A percentile compares a stretch with the other conserved stretches of the same genome.
These are phyloP conservation scores for Loriculus beryllinus DNA, from an alignment of 2,797 vertebrate genomes.

Conservation along the genomic window DNA sequence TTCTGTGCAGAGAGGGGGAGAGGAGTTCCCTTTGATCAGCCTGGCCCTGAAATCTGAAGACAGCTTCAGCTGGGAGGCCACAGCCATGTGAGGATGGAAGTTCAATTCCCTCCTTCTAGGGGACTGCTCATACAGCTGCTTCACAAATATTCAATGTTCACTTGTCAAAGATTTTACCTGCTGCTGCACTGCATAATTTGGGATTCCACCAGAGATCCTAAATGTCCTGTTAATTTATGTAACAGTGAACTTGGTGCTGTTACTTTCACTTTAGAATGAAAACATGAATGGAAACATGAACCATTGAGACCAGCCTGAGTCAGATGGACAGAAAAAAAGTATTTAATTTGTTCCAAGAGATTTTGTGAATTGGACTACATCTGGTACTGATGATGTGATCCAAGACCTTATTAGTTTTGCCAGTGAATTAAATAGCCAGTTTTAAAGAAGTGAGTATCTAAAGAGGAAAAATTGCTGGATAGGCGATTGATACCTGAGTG, in stretches of 20 bases:
- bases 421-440: background rate
- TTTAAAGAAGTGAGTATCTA: background rate
- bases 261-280: slow-evolving; percentile 17
- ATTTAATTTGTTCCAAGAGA: slow-evolving; percentile 49
- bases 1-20: background rate
- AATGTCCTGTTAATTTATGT: slow-evolving; percentile 25
- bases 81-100: background rate
- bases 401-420: background rate
- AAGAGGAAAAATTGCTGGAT: background rate
- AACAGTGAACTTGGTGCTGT: background rate
- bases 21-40: background rate
- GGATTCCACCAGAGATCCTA: background rate
- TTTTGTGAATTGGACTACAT: slow-evolving; percentile 6
- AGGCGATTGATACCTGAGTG: background rate
- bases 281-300: slow-evolving; percentile 13
- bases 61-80: background rate
- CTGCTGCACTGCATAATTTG: background rate
- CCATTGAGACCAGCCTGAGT: background rate
- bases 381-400: background rate
- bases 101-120: background rate
- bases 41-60: background rate
- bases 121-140: background rate
- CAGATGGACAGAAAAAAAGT: background rate
- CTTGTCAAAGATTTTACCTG: background rate
- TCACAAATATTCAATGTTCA: background rate